Conservation (phyloP, 2,113 vertebrate genomes). For the Gobius niger region DNA sequence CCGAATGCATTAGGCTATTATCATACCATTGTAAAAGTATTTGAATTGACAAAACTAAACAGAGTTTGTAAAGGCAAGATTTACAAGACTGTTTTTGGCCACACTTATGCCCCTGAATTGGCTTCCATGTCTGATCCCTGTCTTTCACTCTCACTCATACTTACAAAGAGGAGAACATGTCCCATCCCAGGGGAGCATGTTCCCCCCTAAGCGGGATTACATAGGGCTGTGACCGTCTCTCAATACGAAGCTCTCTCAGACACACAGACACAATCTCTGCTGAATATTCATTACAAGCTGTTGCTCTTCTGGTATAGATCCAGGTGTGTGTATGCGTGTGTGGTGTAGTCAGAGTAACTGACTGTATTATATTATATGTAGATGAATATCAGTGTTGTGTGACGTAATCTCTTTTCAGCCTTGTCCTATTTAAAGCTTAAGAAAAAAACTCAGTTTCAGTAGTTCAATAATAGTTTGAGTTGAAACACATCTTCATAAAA, state of each 20-base stretch:
- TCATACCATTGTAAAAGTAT: not conserved
- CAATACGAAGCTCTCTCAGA: conserved; percentile 26
- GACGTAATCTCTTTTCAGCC: conserved; percentile 8
- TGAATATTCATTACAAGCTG: conserved; percentile 73
- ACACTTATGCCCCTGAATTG: conserved; percentile 43
- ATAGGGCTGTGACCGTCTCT: conserved; percentile 33
- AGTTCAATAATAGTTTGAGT: too few species aligned
- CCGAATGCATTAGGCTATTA: too few species aligned
- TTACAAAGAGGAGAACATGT: conserved; percentile 51
- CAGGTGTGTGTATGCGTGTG: conserved; percentile 30
- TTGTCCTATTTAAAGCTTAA: conserved; percentile 9
- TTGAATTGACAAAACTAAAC: not conserved
- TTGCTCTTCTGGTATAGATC: conserved; percentile 44
- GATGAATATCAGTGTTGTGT: conserved; percentile 30
- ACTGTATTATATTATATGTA: conserved; percentile 27
- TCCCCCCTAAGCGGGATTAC: conserved; percentile 63
- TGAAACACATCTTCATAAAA: too few species aligned
- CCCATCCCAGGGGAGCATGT: conserved; percentile 57
- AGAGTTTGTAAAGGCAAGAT: not conserved
- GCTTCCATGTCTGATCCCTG: conserved; percentile 35
- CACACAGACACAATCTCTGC: conserved; percentile 26
- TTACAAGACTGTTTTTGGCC: conserved; percentile 11
- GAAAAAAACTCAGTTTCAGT: too few species aligned
- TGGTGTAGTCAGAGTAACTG: conserved; percentile 10
- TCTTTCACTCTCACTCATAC: conserved; percentile 22